A percentile compares a stretch with the other conserved stretches of the same genome.
These are phyloP conservation scores for Diaprepes abbreviatus DNA, from an alignment of 2,888 invertebrate species.

Conservation along the genomic window DNA sequence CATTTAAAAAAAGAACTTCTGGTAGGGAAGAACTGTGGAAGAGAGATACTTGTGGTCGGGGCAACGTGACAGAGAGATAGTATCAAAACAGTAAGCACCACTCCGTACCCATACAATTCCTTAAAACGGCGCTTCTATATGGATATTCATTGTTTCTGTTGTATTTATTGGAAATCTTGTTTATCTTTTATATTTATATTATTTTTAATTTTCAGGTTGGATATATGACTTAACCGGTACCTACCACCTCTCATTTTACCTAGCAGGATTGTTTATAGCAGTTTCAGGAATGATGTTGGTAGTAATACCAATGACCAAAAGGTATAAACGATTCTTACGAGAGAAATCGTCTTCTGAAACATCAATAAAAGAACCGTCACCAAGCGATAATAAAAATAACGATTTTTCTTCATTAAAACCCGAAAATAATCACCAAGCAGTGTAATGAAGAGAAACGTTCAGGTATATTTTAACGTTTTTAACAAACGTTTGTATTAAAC, in stretches of 20 bases:
- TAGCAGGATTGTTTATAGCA: slow-evolving; percentile 85
- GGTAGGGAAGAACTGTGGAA: too few relatives aligned
- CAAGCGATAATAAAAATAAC: slow-evolving; percentile 18
- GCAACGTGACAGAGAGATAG: too few relatives aligned
- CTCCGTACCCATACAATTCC: too few relatives aligned
- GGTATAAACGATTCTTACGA: slow-evolving; percentile 60
- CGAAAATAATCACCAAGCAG: slow-evolving; percentile 9
- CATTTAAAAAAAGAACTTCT: too few relatives aligned
- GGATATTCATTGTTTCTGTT: too few relatives aligned
- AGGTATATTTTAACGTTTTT: too few relatives aligned
- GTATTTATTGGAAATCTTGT: neutral
- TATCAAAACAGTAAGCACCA: too few relatives aligned
- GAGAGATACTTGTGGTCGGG: too few relatives aligned
- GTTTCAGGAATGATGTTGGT: slow-evolving; percentile 78
- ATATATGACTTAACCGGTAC: slow-evolving; percentile 83
- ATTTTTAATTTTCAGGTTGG: slow-evolving; percentile 74
- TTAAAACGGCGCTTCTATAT: too few relatives aligned
- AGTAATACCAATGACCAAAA: slow-evolving; percentile 63
- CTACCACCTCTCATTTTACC: slow-evolving; percentile 85
- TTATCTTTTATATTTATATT: neutral
- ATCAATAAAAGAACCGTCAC: slow-evolving; percentile 50
- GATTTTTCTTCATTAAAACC: slow-evolving; percentile 19
- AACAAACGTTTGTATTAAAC: too few relatives aligned
- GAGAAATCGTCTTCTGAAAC: slow-evolving; percentile 59
- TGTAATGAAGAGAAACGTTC: too few relatives aligned